Evolutionary conservation across 2,797 vertebrate genomes (phyloP), one percentile per base, ranked within the genome.

Genomic region (Xyrichtys novacula): DNA sequence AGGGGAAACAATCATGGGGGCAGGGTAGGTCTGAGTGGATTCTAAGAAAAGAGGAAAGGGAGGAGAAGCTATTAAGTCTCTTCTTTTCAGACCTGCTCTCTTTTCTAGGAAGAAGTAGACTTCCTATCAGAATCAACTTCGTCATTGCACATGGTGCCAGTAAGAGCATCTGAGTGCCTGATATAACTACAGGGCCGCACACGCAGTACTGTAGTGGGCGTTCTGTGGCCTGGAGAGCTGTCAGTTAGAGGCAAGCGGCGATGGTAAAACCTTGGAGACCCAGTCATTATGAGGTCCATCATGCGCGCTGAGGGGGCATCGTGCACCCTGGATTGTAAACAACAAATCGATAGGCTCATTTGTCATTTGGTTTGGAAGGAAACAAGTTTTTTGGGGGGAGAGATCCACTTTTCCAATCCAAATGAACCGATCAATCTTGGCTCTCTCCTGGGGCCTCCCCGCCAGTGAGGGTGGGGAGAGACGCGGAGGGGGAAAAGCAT

Each of bases 341-440:
- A 93, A 91, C 87, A 90, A 90, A 94, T 94, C 92, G 68, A 94
- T 93, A 93, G 83, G 83, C 87, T 93, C 87, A 93, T 94, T 93
- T 92, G 92, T 93, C 91, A 93, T 91, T 91, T 77, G 78, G 83
- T 87, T 92, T 88, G 82, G 86, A 85, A 90, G 91, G 91, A 94
- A 92, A 92, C 86, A 85, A 68, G 84, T 92, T 93, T 92, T 88
- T 88, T 83, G 53, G 69, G 56, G 78, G 77, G 69, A 81, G 89
- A 87, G 85, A 92, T 92, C 85, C 90, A 89, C 91, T 93, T 92
- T 93, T 92, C 89, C 85, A 88, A 91, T 82, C 88, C 90, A 93
- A 93, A 93, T 88, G 91, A 93, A 91, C 84, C 88, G 83, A 93
- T 93, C 93, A 93, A 93, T 93, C 88, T 89, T 66, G 5, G 39